These are phyloP conservation scores for Sorex maritimensis DNA, from an alignment of 2,797 vertebrate genomes.

Conservation along the genomic window DNA sequence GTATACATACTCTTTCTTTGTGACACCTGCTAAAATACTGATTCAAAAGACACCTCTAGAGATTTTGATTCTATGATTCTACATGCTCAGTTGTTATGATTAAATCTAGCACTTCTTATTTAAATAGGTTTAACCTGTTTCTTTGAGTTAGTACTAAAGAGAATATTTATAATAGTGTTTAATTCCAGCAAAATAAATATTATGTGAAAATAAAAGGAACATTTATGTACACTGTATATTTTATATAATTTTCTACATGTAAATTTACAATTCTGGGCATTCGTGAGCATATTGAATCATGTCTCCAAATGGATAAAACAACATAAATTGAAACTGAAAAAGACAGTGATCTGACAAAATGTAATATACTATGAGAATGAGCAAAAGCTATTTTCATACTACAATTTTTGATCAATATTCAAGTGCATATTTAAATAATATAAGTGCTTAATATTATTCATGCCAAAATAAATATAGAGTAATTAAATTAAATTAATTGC, in stretches of 20 bases:
- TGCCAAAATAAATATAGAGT: not conserved
- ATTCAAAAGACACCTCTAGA: not conserved
- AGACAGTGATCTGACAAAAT: not conserved
- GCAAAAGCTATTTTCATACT: not conserved
- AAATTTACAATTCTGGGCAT: not conserved
- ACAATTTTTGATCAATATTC: slow-evolving; percentile 16
- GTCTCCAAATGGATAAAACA: not conserved
- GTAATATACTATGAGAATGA: not conserved
- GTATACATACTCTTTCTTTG: not conserved
- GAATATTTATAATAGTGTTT: not conserved
- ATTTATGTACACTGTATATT: not conserved
- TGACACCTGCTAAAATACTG: not conserved
- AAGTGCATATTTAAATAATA: slow-evolving; percentile 23
- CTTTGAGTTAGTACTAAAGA: slow-evolving; percentile 35
- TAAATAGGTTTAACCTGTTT: not conserved
- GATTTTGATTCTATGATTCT: not conserved
- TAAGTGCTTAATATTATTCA: slow-evolving; percentile 43
- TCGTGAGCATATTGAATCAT: slow-evolving; percentile 27
- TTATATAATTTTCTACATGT: slow-evolving; percentile 23
- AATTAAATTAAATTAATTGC: not conserved
- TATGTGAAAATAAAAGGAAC: not conserved
- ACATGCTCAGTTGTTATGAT: not conserved
- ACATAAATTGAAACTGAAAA: slow-evolving; percentile 51
- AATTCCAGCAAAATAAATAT: not conserved
- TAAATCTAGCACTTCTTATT: not conserved